Evolutionary conservation across 1,140 invertebrate species (phyloP), one percentile per base, ranked within the genome.

Genomic region (Bombus pascuorum): DNA sequence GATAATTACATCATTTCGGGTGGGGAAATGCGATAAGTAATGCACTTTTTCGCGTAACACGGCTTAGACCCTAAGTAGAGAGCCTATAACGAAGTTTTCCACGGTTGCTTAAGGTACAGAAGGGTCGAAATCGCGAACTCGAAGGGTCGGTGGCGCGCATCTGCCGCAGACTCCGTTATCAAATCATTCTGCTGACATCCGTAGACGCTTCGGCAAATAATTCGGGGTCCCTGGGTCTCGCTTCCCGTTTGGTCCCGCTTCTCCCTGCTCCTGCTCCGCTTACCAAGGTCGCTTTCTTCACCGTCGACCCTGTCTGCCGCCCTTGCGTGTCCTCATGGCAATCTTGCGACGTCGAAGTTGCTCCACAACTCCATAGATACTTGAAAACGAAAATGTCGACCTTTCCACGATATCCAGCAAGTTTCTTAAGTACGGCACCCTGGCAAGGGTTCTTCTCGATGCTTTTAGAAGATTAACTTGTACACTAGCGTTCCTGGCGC

Each of bases 401-500:
- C 75, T 82, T 83, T 79, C 83, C 87, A 65, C 39, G 76, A 83
- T 81, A 86, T 86, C 74, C n/a, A 72, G 73, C 75, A 82, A 88
- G 87, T 89, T 86, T 83, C 83, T 89, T 86, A 88, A 88, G 86
- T 82, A 82, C 79, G 65, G 57, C 6, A 22, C 32, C 53, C 68
- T 47, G 8, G n/a, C 39, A 39, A 71, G 65, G 68, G 65, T 85
- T 44, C 53, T 73, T 28, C 65, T 47, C 74, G 88, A 72, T 89
- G 88, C 88, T 89, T 89, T 89, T 89, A 89, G 88, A 68, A 89
- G 88, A 89, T 89, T 89, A 89, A 89, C 88, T 89, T 89, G 87
- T 83, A 86, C 83, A 71, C 53, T 66, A 74, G 62, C 77, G 79
- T 81, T 74, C 57, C 32, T 59, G 32, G 34, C 62, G 25, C 34